Evolutionary conservation across 2,888 invertebrate genomes (phyloP).

Genomic region (Andrena praecox): DNA sequence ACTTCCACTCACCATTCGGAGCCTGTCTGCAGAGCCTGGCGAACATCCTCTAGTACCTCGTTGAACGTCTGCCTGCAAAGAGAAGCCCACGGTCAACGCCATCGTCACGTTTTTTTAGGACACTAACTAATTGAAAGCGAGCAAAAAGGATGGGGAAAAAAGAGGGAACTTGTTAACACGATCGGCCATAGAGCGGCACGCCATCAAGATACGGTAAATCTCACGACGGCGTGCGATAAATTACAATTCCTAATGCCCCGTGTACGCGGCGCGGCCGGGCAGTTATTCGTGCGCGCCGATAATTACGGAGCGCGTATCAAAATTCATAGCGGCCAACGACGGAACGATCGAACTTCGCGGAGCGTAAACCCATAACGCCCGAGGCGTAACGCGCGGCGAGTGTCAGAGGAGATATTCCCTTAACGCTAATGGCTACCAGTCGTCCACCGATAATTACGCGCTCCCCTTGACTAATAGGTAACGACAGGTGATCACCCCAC

Average conservation of each 20-base stretch:
- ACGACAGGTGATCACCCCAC: constrained; percentile 67
- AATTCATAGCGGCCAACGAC: constrained; percentile 36
- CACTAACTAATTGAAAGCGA: constrained; percentile 12
- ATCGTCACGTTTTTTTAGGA: not conserved
- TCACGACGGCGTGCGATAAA: constrained; percentile 7
- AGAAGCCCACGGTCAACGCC: not conserved
- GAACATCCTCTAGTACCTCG: constrained; percentile 72
- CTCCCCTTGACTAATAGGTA: constrained; percentile 68
- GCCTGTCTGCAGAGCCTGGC: constrained; percentile 76
- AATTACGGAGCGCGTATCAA: constrained; percentile 45
- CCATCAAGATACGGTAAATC: not conserved
- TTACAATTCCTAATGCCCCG: constrained; percentile 27
- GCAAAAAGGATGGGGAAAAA: not conserved
- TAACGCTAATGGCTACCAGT: constrained; percentile 61
- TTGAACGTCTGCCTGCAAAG: constrained; percentile 58
- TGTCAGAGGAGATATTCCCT: constrained; percentile 54
- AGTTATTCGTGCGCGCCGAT: not conserved
- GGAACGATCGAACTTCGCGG: constrained; percentile 24
- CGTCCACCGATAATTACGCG: constrained; percentile 64
- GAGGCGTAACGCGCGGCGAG: constrained; percentile 41
- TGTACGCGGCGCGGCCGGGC: not conserved
- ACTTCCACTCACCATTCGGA: constrained; percentile 71
- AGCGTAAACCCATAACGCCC: constrained; percentile 29
- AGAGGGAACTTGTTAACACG: not conserved
- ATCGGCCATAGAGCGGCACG: constrained; percentile 12